Conservation (phyloP, 2,888 invertebrate species). For the Baccha elongata region DNA sequence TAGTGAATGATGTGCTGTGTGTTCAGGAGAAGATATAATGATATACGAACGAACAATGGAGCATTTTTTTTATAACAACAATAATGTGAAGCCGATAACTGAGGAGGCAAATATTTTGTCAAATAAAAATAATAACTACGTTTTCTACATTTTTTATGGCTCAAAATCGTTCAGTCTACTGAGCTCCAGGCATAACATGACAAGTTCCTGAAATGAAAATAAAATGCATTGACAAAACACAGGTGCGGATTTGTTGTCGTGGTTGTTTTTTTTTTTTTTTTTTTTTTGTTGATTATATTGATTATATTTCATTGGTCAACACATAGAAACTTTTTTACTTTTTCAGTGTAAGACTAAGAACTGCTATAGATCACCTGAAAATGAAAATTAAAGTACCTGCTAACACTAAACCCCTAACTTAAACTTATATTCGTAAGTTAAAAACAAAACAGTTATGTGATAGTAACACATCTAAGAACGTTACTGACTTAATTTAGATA, state of each 20-base stretch:
- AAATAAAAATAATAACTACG: slow-evolving; percentile 16
- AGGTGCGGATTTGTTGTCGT: slow-evolving; percentile 6
- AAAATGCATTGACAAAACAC: slow-evolving; percentile 24
- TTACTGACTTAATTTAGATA: too few relatives aligned
- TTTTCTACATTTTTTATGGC: slow-evolving; percentile 10
- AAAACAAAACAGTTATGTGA: too few relatives aligned
- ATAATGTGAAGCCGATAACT: slow-evolving; percentile 51
- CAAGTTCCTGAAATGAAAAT: slow-evolving; percentile 33
- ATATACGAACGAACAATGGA: slow-evolving; percentile 43
- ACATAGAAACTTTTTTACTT: neutral
- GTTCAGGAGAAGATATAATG: slow-evolving; percentile 1
- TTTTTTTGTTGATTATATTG: neutral
- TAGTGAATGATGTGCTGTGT: slow-evolving; percentile 24
- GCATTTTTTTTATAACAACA: slow-evolving; percentile 17
- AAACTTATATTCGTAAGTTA: too few relatives aligned
- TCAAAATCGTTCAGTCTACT: slow-evolving; percentile 32
- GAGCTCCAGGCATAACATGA: slow-evolving; percentile 23
- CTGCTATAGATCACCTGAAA: slow-evolving; percentile 19
- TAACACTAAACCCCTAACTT: too few relatives aligned
- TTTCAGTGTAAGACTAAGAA: neutral
- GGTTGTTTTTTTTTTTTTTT: too few relatives aligned
- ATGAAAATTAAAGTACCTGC: neutral
- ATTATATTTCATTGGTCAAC: neutral
- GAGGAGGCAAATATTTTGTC: slow-evolving; percentile 22
- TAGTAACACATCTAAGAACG: too few relatives aligned